Base-by-base conservation (phyloP, 1,140 invertebrate species). In the Heliconius hermathena region DNA sequence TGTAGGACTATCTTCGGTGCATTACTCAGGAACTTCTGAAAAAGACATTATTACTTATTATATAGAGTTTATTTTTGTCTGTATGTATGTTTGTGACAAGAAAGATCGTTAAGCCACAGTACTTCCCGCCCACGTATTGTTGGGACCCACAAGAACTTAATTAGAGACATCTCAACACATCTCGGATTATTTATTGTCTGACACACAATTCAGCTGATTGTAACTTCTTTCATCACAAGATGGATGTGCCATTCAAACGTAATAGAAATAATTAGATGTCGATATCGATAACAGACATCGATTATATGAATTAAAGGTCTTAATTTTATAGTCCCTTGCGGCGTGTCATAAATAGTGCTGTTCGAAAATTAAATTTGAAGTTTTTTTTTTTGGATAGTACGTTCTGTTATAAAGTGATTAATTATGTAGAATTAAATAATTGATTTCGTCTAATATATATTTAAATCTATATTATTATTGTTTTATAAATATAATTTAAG, bases 141-240 rank as follows among this genome's bases (percentile, higher is more conserved):
- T 80, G 85, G 85, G 82, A 86, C 84, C 77, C 85, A 90, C 87
- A 88, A 91, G 89, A 90, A 91, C 91, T 92, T 92, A 91, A 92
- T 92, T 92, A 91, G 90, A 88, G 74, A 83, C 83, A 83, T 88
- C 85, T 90, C 89, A 90, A 87, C 87, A 83, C 86, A 83, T 84
- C 80, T 79, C 60, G 78, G 76, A 86, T 89, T 89, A 92, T 92
- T 92, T 91, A 92, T 92, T 88, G 83, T 89, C 86, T 75, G 85
- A 79, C 82, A 78, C 76, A 86, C 84, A 84, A 90, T 88, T 84
- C 86, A 87, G 88, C 88, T 89, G 84, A 91, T 88, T 88, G 87
- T 88, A 83, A 82, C 76, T 83, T 82, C 77, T 74, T 84, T 84
- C 83, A 81, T 82, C 81, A 83, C 71, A 87, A 86, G 82, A 87